Evolutionary conservation across 2,113 vertebrate genomes (phyloP).

Genomic region (Anhinga anhinga): DNA sequence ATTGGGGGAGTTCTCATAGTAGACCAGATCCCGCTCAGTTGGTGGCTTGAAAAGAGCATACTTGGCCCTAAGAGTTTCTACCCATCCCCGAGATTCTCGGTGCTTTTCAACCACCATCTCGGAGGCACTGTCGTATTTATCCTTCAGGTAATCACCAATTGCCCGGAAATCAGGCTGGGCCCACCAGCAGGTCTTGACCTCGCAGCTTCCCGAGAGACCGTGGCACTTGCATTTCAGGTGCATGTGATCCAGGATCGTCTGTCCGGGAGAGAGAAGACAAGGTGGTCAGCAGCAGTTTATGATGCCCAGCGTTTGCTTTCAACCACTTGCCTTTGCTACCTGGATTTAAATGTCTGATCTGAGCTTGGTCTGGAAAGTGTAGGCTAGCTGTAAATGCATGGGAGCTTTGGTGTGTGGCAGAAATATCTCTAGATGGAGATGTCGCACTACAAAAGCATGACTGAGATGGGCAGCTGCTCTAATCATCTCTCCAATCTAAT

Average conservation of each 20-base stretch:
- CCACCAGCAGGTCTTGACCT: slow-evolving; percentile 99
- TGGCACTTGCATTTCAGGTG: slow-evolving; percentile 98
- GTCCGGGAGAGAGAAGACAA: neutral
- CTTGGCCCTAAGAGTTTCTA: slow-evolving; percentile 95
- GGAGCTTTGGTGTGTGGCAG: neutral
- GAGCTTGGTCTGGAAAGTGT: neutral
- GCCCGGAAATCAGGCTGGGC: slow-evolving; percentile 95
- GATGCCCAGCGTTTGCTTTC: fast-evolving
- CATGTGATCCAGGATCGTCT: slow-evolving; percentile 99
- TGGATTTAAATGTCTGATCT: neutral
- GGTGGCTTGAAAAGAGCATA: slow-evolving; percentile 96
- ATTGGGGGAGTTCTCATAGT: slow-evolving; percentile 97
- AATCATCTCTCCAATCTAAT: neutral
- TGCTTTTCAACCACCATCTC: slow-evolving; percentile 99
- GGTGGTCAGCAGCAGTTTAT: neutral
- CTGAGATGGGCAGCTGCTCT: neutral
- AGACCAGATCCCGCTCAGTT: slow-evolving; percentile 93
- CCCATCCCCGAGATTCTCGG: slow-evolving; percentile 94
- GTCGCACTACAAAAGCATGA: fast-evolving
- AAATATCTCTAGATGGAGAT: neutral
- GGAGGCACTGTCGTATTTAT: slow-evolving; percentile 97
- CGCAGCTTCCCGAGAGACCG: slow-evolving; percentile 94
- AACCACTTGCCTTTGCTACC: neutral
- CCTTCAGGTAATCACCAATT: slow-evolving; percentile 95
- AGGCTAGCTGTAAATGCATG: neutral